A percentile compares a stretch with the other conserved stretches of the same genome.
phyloP scores from a whole-genome alignment of 2,797 vertebrate species.

The Loriculus beryllinus region DNA sequence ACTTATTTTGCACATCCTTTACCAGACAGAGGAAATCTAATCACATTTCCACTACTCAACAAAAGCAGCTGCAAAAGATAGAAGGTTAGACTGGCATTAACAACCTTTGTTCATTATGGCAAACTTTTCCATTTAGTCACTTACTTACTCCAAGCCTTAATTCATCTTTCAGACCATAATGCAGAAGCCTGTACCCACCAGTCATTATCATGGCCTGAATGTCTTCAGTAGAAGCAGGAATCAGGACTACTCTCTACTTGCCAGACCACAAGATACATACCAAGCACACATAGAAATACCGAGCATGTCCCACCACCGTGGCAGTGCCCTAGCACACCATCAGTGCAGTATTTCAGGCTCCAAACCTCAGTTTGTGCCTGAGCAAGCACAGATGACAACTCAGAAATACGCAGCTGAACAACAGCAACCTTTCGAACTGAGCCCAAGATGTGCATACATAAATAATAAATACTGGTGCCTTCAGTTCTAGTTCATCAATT shows the following conservation, averaged over 20 bases:
- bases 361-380: neutral
- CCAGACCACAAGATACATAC: rapidly evolving
- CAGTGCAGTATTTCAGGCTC: neutral
- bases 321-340: neutral
- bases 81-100: neutral
- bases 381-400: rapidly evolving
- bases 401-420: rapidly evolving
- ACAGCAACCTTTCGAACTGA: neutral
- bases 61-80: neutral
- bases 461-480: neutral
- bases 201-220: neutral
- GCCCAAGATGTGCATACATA: neutral
- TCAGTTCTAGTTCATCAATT: neutral
- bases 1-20: neutral
- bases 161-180: neutral
- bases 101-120: neutral
- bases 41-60: neutral
- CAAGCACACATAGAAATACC: rapidly evolving
- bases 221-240: neutral
- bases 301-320: rapidly evolving
- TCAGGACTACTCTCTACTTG: neutral
- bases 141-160: neutral
- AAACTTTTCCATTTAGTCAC: neutral
- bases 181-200: neutral
- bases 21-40: neutral